Percentiles rank a stretch among this genome's conserved stretches.
phyloP scores from a whole-genome alignment of 1,140 invertebrate species.

The Yoshiicerus persimilis region DNA sequence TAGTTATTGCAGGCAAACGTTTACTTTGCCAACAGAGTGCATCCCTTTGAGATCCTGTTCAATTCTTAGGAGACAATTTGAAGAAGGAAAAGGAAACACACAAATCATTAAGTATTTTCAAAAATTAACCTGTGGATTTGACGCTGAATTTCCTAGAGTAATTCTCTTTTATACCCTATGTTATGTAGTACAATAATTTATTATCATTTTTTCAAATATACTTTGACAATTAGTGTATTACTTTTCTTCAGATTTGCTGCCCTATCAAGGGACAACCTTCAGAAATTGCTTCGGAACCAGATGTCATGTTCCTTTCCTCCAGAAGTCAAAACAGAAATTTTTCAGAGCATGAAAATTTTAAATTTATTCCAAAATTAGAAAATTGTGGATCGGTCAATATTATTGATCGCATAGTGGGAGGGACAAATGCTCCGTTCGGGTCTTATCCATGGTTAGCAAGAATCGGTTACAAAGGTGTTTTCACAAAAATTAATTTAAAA shows the following conservation, averaged over 20 bases:
- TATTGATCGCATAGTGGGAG: neutral
- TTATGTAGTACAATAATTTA: neutral
- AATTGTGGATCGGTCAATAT: neutral
- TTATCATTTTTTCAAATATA: neutral
- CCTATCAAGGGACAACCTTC: neutral
- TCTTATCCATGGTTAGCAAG: neutral
- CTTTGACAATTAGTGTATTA: neutral
- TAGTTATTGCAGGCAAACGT: no score
- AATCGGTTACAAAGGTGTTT: constrained; percentile 8
- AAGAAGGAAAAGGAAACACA: neutral
- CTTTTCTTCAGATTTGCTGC: neutral
- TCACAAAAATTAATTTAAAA: neutral
- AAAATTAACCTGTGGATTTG: constrained; percentile 26
- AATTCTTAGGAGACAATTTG: neutral
- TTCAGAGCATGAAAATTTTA: neutral
- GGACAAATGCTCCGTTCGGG: neutral
- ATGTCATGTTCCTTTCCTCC: neutral
- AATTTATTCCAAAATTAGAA: neutral
- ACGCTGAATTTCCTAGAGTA: neutral
- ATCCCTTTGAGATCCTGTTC: neutral
- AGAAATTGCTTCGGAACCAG: neutral
- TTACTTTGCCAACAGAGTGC: neutral
- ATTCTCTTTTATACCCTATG: neutral
- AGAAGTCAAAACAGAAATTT: neutral
- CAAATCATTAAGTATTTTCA: neutral